Conservation (phyloP, 1,140 invertebrate genomes). For the Helicoverpa zea region DNA sequence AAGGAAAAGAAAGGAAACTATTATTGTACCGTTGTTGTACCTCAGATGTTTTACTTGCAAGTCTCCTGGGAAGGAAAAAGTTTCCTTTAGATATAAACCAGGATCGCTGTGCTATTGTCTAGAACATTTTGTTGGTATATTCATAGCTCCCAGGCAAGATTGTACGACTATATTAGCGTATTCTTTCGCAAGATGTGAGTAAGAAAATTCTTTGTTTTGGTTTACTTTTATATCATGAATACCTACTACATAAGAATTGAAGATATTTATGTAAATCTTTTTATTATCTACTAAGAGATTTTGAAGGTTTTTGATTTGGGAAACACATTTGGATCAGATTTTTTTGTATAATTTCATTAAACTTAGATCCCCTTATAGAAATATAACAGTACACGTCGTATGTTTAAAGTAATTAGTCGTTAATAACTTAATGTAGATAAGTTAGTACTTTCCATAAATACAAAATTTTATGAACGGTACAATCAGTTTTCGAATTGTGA, state of each 20-base stretch:
- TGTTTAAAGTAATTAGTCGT: too few relatives aligned
- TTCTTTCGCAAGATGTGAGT: neutral
- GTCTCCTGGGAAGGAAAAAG: neutral
- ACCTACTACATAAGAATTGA: too few relatives aligned
- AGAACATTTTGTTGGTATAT: neutral
- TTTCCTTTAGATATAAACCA: neutral
- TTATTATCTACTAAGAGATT: too few relatives aligned
- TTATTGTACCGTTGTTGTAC: neutral
- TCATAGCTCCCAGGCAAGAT: neutral
- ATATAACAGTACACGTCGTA: too few relatives aligned
- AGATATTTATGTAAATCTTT: too few relatives aligned
- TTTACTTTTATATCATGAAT: too few relatives aligned
- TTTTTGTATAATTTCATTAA: too few relatives aligned
- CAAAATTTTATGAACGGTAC: neutral
- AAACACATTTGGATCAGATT: too few relatives aligned
- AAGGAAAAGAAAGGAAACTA: neutral
- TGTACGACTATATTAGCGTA: neutral
- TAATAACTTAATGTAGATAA: too few relatives aligned
- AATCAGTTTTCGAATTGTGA: slow-evolving; percentile 4
- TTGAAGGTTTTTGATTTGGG: too few relatives aligned
- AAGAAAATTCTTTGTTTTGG: too few relatives aligned
- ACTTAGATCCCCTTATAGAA: too few relatives aligned
- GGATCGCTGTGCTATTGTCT: neutral
- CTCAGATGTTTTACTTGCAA: neutral
- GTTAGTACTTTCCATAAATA: neutral